phyloP scores from a whole-genome alignment of 2,113 vertebrate species.

The Eublepharis macularius region DNA sequence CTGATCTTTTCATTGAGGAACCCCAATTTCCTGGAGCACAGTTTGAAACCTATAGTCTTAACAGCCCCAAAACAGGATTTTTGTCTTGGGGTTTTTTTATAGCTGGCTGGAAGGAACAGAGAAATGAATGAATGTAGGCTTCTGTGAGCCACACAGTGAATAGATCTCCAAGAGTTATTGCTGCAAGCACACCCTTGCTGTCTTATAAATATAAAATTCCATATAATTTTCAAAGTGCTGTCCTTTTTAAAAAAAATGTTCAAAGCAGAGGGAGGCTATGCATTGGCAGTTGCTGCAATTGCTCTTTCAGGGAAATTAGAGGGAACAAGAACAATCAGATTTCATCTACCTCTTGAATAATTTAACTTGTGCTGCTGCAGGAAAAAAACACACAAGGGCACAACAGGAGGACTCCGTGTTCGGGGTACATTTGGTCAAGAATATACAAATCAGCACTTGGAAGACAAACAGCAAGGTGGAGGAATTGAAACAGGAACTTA shows the following conservation, averaged over 20 bases:
- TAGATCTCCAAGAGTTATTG: not conserved
- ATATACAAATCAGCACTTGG: not conserved
- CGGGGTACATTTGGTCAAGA: not conserved
- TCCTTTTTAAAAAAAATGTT: not conserved
- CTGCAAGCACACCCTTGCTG: not conserved
- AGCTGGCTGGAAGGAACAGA: not conserved
- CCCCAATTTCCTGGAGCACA: not conserved
- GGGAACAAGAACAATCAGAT: not conserved
- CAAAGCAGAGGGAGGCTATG: not conserved
- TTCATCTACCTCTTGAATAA: not conserved
- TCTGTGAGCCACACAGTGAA: not conserved
- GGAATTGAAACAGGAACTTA: too few relatives aligned
- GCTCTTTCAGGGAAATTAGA: not conserved
- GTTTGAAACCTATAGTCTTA: not conserved
- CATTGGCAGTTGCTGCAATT: not conserved
- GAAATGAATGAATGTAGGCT: not conserved
- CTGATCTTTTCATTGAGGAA: not conserved
- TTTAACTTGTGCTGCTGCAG: not conserved
- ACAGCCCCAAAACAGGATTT: not conserved
- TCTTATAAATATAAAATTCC: not conserved
- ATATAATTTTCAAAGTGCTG: slow-evolving; percentile 3
- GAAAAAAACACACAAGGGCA: not conserved
- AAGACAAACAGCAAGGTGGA: not conserved
- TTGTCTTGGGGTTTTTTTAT: not conserved
- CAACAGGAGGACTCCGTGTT: not conserved